phyloP scores from a whole-genome alignment of 2,113 vertebrate species.

The Hystrix brachyura region DNA sequence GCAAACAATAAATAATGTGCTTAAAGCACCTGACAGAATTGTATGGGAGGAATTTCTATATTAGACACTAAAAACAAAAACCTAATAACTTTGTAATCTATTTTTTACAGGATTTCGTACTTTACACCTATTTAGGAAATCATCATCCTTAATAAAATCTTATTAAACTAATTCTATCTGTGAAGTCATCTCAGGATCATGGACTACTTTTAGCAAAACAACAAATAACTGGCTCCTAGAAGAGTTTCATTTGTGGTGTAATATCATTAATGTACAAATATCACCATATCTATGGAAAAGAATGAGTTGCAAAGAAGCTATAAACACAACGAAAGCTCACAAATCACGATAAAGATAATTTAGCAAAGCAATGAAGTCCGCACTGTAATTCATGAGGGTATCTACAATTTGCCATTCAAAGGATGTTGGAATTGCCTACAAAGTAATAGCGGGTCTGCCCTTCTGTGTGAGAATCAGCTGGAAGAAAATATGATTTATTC shows the following conservation, averaged over 20 bases:
- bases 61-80: slow-evolving; percentile 26
- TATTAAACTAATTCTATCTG: not conserved
- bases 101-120: not conserved
- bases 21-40: not conserved
- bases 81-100: not conserved
- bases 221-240: not conserved
- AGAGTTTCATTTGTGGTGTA: not conserved
- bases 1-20: slow-evolving; percentile 7
- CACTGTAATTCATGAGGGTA: slow-evolving; percentile 13
- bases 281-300: not conserved
- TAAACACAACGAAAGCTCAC: not conserved
- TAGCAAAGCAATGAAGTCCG: slow-evolving; percentile 39
- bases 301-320: not conserved
- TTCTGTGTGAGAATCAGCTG: not conserved
- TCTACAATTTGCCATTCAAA: slow-evolving; percentile 49
- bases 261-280: not conserved
- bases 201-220: slow-evolving; percentile 1
- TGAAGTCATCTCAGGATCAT: not conserved
- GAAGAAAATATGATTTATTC: slow-evolving; percentile 62
- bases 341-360: slow-evolving; percentile 33
- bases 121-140: not conserved
- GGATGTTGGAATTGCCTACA: slow-evolving; percentile 17
- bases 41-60: not conserved
- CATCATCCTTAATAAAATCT: not conserved
- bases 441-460: not conserved